These are phyloP conservation scores for Coendou prehensilis DNA, from an alignment of 2,797 vertebrate genomes.

Conservation along the genomic window DNA sequence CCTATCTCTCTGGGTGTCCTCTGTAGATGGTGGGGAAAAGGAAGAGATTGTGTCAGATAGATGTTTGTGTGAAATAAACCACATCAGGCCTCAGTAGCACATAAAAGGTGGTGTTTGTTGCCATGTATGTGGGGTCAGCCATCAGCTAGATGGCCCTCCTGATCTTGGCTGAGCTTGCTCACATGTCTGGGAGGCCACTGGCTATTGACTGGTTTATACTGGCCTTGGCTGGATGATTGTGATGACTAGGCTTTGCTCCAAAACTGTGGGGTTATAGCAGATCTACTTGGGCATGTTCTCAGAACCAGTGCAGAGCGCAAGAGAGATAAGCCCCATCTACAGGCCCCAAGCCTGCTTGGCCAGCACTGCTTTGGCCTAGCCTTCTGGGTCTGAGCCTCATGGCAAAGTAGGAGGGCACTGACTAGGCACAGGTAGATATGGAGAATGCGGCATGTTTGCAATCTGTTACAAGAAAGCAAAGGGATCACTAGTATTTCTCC, in stretches of 20 bases:
- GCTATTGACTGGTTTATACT: neutral
- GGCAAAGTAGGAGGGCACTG: neutral
- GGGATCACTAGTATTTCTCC: neutral
- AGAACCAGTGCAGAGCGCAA: neutral
- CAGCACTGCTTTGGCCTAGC: neutral
- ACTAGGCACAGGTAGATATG: fast-evolving
- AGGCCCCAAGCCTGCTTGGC: neutral
- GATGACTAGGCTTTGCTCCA: neutral
- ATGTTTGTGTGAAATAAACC: neutral
- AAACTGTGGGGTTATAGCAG: neutral
- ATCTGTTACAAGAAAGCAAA: neutral
- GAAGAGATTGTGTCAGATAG: neutral
- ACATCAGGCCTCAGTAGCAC: neutral
- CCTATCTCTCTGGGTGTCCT: neutral
- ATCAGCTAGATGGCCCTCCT: neutral
- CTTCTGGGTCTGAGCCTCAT: neutral
- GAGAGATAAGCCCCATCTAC: neutral
- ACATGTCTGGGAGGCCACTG: neutral
- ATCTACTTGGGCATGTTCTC: neutral
- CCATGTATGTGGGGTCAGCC: too few relatives aligned
- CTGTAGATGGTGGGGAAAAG: neutral
- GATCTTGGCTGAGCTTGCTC: neutral
- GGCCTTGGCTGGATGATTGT: neutral
- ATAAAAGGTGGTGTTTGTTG: neutral
- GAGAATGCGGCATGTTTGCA: neutral